Evolutionary conservation across 2,797 vertebrate species (phyloP).

Genomic region (Enteromius radiatus): DNA sequence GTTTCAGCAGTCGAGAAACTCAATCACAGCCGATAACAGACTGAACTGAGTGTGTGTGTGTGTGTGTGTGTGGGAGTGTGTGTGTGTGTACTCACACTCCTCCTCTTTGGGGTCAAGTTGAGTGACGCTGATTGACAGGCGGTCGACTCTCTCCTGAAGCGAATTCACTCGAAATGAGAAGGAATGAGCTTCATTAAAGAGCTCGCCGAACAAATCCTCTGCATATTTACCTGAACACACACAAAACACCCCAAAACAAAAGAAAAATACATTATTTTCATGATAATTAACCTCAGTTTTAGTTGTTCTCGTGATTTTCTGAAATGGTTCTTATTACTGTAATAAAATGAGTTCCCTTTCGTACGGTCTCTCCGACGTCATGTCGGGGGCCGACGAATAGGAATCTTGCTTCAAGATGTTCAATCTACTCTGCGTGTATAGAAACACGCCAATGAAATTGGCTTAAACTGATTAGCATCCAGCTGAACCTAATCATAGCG

Average conservation of each 20-base stretch:
- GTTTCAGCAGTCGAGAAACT: constrained; percentile 33
- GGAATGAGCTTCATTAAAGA: constrained; percentile 97
- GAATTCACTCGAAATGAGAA: constrained; percentile 99
- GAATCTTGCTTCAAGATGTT: no score
- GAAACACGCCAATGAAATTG: no score
- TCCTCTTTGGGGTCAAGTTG: constrained; percentile 98
- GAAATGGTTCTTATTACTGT: no score
- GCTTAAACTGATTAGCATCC: no score
- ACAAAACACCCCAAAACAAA: constrained; percentile 27
- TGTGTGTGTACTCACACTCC: constrained; percentile 85
- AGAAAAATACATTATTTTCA: not conserved
- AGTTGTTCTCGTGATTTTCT: no score
- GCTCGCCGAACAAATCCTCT: constrained; percentile 97
- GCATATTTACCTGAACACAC: constrained; percentile 93
- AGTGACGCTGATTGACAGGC: constrained; percentile 96
- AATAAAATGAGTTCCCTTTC: no score
- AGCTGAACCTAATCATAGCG: no score
- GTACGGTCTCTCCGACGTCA: no score
- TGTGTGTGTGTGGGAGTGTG: constrained; percentile 1
- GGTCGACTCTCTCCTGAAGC: constrained; percentile 96
- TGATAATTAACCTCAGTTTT: not conserved
- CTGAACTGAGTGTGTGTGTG: not conserved
- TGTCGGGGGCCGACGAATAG: no score
- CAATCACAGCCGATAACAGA: constrained; percentile 25
- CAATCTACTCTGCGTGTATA: no score